These are phyloP conservation scores for Neomonachus schauinslandi DNA, from an alignment of 2,113 vertebrate species.

Conservation along the genomic window DNA sequence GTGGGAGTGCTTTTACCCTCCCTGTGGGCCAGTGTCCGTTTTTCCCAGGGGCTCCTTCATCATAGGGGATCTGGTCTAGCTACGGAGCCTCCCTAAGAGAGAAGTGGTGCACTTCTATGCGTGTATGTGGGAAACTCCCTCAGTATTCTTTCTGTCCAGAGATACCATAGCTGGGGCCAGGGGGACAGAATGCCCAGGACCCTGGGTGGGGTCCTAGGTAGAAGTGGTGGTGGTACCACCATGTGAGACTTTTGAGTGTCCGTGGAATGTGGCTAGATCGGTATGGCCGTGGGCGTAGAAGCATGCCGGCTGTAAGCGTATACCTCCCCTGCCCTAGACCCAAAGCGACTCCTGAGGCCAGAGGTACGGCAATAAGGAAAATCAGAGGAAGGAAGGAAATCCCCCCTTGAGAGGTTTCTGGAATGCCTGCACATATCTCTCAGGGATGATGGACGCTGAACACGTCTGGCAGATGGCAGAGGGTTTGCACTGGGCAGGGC, in stretches of 20 bases:
- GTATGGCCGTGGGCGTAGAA: not conserved
- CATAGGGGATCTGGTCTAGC: not conserved
- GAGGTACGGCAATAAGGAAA: not conserved
- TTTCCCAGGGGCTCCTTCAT: not conserved
- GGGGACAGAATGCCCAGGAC: not conserved
- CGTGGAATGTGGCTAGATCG: not conserved
- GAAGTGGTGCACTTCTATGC: not conserved
- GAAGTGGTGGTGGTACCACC: too few relatives aligned
- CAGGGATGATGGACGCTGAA: accelerated
- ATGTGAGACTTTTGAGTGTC: accelerated
- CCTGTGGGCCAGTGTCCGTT: not conserved
- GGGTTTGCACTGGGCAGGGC: not conserved
- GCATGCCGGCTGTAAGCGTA: not conserved
- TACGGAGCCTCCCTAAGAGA: not conserved
- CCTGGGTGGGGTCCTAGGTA: not conserved
- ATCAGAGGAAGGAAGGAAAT: not conserved
- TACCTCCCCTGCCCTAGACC: not conserved
- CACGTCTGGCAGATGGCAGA: too few relatives aligned
- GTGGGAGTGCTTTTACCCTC: not conserved
- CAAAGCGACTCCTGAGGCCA: not conserved
- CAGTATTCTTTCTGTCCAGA: not conserved
- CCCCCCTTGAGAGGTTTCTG: not conserved
- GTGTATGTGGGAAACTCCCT: not conserved
- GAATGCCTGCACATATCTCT: accelerated
- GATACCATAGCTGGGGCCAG: not conserved